Evolutionary conservation across 53 echinoderm and acorn worm species (phyloP).

Genomic region (Actinopyga echinites): DNA sequence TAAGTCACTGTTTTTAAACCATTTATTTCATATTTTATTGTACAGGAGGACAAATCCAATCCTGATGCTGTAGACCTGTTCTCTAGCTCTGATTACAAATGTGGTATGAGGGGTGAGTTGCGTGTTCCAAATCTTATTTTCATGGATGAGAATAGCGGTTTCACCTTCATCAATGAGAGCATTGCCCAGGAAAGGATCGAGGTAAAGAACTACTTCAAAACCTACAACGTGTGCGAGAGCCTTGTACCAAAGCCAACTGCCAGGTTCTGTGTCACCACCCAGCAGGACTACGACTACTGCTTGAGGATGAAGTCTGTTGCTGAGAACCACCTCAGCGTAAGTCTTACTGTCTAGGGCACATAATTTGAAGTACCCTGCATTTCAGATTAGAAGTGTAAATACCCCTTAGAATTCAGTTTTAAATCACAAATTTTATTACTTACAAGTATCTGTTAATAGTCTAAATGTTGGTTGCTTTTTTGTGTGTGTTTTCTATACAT

Average conservation of each 20-base stretch:
- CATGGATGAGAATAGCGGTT: slow-evolving; percentile 27
- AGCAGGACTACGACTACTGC: slow-evolving; percentile 33
- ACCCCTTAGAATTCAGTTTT: too few relatives aligned
- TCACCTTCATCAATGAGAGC: slow-evolving; percentile 17
- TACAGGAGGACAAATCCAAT: neutral
- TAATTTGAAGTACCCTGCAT: too few relatives aligned
- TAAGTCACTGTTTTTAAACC: neutral
- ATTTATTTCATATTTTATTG: neutral
- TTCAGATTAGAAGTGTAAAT: too few relatives aligned
- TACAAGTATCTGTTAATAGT: too few relatives aligned
- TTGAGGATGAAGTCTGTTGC: slow-evolving; percentile 30
- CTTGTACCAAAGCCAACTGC: slow-evolving; percentile 76
- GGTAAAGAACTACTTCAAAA: slow-evolving; percentile 28
- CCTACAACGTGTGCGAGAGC: slow-evolving; percentile 43
- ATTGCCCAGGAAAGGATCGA: neutral
- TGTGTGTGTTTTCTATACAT: too few relatives aligned
- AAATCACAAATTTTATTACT: too few relatives aligned
- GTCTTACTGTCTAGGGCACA: neutral
- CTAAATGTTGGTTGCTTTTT: too few relatives aligned
- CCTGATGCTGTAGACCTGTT: slow-evolving; percentile 8
- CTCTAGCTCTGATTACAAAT: slow-evolving; percentile 5
- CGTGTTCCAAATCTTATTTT: neutral
- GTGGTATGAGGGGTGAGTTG: slow-evolving; percentile 20
- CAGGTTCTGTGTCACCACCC: slow-evolving; percentile 73
- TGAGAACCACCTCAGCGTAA: neutral